Conservation (phyloP, 2,888 invertebrate species). For the Calliopum simillimum region DNA sequence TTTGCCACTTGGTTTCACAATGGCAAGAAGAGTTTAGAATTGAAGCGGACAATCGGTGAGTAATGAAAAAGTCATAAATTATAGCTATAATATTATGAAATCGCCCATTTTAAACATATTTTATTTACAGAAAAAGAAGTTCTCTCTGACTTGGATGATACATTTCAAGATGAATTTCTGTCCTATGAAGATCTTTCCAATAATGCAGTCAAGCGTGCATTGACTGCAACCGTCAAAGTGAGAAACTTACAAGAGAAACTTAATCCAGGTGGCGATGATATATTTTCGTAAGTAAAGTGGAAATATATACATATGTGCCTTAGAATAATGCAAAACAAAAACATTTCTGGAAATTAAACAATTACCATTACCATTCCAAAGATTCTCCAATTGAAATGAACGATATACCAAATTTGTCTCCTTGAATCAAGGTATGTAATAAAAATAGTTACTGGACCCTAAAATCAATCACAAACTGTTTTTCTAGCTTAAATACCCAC, state of each 20-base stretch:
- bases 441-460: no score
- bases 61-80: not conserved
- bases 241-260: conserved; percentile 76
- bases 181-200: conserved; percentile 51
- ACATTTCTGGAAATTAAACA: no score
- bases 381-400: no score
- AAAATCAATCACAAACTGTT: no score
- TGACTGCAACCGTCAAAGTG: conserved; percentile 74
- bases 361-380: no score
- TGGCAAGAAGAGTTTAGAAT: conserved; percentile 74
- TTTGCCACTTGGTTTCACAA: conserved; percentile 82
- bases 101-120: no score
- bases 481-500: no score
- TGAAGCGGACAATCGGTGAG: conserved; percentile 69
- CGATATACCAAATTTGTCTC: no score
- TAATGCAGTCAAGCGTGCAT: conserved; percentile 41
- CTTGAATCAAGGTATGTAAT: no score
- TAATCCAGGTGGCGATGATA: conserved; percentile 50
- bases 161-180: conserved; percentile 40
- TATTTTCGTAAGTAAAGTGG: conserved; percentile 49
- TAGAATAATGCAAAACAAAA: no score
- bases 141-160: conserved; percentile 45
- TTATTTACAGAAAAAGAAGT: conserved; percentile 42
- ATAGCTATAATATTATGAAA: no score
- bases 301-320: no score